A percentile compares a stretch with the other conserved stretches of the same genome.
These are phyloP conservation scores for Epicampocera succincta DNA, from an alignment of 2,888 invertebrate species.

Conservation along the genomic window DNA sequence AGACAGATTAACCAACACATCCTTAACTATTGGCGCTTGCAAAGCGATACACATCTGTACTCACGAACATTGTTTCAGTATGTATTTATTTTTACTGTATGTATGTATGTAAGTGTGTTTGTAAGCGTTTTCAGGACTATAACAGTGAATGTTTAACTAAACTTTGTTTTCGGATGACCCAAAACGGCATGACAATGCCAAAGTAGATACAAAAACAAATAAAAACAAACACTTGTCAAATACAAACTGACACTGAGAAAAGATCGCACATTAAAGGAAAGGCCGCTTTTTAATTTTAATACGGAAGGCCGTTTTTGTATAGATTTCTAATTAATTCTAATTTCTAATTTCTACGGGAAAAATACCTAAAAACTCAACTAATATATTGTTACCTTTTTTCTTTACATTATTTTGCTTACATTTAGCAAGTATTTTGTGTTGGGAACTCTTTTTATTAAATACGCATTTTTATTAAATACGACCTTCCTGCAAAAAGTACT, in stretches of 20 bases:
- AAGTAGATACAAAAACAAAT: slow-evolving; percentile 53
- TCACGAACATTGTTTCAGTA: not conserved
- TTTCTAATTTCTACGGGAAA: too few species aligned
- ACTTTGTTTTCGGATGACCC: slow-evolving; percentile 63
- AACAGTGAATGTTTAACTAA: slow-evolving; percentile 34
- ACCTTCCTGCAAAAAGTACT: too few species aligned
- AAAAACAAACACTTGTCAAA: slow-evolving; percentile 60
- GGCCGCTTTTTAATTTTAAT: too few species aligned
- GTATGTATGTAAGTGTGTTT: not conserved
- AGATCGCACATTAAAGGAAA: not conserved
- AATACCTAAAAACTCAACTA: too few species aligned
- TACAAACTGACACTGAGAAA: slow-evolving; percentile 44
- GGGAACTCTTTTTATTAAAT: too few species aligned
- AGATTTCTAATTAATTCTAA: too few species aligned
- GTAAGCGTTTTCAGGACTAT: slow-evolving; percentile 9
- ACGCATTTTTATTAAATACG: too few species aligned
- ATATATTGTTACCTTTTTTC: too few species aligned
- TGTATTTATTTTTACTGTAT: slow-evolving; percentile 3
- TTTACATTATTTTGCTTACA: too few species aligned
- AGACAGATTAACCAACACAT: slow-evolving; percentile 62
- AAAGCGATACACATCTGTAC: not conserved
- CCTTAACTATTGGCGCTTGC: slow-evolving; percentile 32
- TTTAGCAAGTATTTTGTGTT: too few species aligned
- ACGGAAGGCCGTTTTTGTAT: too few species aligned
- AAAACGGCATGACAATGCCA: slow-evolving; percentile 53